phyloP scores from a whole-genome alignment of 1,140 invertebrate species.

The Amyelois transitella region DNA sequence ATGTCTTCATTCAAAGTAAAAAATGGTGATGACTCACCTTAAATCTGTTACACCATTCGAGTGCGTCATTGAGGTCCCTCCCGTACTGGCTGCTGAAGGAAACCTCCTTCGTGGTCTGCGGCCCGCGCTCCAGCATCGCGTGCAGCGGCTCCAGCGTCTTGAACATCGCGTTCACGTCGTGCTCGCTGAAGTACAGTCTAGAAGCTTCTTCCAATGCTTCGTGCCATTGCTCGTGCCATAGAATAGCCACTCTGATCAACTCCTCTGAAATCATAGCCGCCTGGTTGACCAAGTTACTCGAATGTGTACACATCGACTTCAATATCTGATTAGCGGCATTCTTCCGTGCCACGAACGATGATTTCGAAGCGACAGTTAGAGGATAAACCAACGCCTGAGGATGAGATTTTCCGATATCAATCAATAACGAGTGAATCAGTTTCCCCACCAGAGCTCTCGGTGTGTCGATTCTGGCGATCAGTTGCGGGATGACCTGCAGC shows the following conservation, averaged over 20 bases:
- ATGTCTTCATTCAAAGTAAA: neutral
- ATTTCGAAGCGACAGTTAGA: constrained; percentile 97
- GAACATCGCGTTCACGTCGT: constrained; percentile 96
- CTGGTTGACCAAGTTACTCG: constrained; percentile 92
- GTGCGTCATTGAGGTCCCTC: constrained; percentile 93
- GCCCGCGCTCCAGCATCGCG: constrained; percentile 93
- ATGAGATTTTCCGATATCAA: constrained; percentile 94
- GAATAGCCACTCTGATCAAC: constrained; percentile 96
- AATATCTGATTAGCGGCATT: constrained; percentile 96
- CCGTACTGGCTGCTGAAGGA: constrained; percentile 98
- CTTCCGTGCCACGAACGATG: constrained; percentile 88
- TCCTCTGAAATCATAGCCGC: constrained; percentile 97
- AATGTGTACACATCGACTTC: constrained; percentile 96
- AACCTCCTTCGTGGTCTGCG: constrained; percentile 96
- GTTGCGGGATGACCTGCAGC: constrained; percentile 99
- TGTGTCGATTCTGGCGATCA: constrained; percentile 98
- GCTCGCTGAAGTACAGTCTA: constrained; percentile 93
- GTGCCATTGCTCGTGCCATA: constrained; percentile 99
- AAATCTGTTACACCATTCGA: constrained; percentile 94
- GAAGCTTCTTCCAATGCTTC: constrained; percentile 99
- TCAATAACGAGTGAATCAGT: constrained; percentile 93
- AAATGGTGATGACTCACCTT: constrained; percentile 73
- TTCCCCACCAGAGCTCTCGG: constrained; percentile 89
- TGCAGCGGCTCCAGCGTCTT: constrained; percentile 96
- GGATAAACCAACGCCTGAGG: constrained; percentile 97